Evolutionary conservation across 2,888 invertebrate genomes (phyloP).

Genomic region (Aphodius sticticus): DNA sequence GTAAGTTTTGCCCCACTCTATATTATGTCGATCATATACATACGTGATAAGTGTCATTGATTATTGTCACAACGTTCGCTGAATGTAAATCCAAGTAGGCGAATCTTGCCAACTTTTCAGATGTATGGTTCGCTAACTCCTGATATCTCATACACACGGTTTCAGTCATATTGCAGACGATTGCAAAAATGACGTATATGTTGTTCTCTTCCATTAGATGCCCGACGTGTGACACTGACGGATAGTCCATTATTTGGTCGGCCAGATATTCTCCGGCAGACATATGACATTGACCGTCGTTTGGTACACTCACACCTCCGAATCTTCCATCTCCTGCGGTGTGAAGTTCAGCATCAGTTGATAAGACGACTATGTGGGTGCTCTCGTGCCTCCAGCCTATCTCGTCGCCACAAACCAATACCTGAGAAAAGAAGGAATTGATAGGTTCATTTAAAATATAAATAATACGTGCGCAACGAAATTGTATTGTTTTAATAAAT

Average conservation of each 20-base stretch:
- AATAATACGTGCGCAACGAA: no score
- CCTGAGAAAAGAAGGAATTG: slow-evolving; percentile 82
- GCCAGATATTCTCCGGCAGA: slow-evolving; percentile 64
- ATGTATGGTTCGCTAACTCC: slow-evolving; percentile 58
- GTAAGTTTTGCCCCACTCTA: background rate
- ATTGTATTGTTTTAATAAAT: no score
- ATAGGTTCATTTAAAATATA: no score
- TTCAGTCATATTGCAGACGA: slow-evolving; percentile 54
- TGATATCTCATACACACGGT: slow-evolving; percentile 57
- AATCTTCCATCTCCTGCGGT: slow-evolving; percentile 80
- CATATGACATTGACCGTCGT: slow-evolving; percentile 76
- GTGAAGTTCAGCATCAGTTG: slow-evolving; percentile 82
- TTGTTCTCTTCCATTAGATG: slow-evolving; percentile 70
- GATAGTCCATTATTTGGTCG: slow-evolving; percentile 74
- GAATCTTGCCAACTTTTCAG: slow-evolving; percentile 69
- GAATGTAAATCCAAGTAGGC: slow-evolving; percentile 71
- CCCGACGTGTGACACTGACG: slow-evolving; percentile 75
- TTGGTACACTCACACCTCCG: slow-evolving; percentile 73
- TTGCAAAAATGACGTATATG: slow-evolving; percentile 82
- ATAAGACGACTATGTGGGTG: slow-evolving; percentile 74
- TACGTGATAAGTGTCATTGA: slow-evolving; percentile 74
- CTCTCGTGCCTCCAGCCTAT: slow-evolving; percentile 83
- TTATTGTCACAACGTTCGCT: slow-evolving; percentile 72
- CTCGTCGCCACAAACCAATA: slow-evolving; percentile 72
- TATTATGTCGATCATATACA: slow-evolving; percentile 46